These are phyloP conservation scores for Porites rus DNA, from an alignment of 92 coral and sea anemone genomes.

Conservation along the genomic window DNA sequence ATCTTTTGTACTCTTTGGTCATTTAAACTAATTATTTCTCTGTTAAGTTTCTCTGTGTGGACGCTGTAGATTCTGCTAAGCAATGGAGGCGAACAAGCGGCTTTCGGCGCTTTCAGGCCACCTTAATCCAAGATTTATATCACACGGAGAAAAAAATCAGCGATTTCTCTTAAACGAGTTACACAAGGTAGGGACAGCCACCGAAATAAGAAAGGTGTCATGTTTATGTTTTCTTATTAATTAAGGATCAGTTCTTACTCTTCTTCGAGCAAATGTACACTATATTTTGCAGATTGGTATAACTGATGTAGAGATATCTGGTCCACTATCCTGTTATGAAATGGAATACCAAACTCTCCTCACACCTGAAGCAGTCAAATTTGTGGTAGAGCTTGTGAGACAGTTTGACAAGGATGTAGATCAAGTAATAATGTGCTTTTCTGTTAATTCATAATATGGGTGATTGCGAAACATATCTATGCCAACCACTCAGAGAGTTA, in stretches of 20 bases:
- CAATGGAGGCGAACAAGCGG: conserved; percentile 40
- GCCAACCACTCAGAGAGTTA: no score
- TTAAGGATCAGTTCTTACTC: neutral
- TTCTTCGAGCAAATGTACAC: no score
- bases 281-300: conserved; percentile 53
- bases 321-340: conserved; percentile 62
- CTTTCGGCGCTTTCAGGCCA: conserved; percentile 35
- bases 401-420: conserved; percentile 71
- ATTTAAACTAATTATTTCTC: neutral
- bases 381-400: conserved; percentile 71
- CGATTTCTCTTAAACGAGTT: conserved; percentile 24
- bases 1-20: neutral
- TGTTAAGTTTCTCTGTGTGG: no score
- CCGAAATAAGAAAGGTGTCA: no score
- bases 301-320: conserved; percentile 64
- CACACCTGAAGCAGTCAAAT: conserved; percentile 73
- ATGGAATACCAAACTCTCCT: conserved; percentile 75
- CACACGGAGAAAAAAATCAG: conserved; percentile 14
- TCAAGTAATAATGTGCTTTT: conserved; percentile 46
- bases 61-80: neutral
- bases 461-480: no score
- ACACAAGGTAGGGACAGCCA: conserved; percentile 3
- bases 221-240: neutral
- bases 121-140: conserved; percentile 1
- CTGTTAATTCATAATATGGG: no score